Conservation (phyloP, 2,113 vertebrate species). For the Neopipo cinnamomea region DNA sequence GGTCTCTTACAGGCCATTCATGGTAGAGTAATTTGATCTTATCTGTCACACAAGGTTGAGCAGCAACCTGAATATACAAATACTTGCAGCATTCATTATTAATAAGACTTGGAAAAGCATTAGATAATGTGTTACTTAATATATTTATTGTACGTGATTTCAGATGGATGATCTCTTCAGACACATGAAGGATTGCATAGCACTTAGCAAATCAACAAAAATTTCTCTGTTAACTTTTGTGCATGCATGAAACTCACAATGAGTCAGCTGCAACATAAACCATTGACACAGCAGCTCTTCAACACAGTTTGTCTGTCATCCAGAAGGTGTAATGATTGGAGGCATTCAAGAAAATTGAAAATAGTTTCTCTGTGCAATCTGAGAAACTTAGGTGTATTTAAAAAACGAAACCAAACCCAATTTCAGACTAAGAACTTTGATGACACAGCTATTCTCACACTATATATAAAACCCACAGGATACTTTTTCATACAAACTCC, state of each 20-base stretch:
- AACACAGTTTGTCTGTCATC: not conserved
- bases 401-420: not conserved
- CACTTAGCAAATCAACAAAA: not conserved
- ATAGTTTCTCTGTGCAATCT: not conserved
- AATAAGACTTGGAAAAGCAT: conserved; percentile 14
- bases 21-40: conserved; percentile 1
- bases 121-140: conserved; percentile 17
- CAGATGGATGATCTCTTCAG: not conserved
- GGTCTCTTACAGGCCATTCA: not conserved
- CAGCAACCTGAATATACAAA: conserved; percentile 21
- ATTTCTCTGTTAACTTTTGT: not conserved
- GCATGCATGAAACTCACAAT: not conserved
- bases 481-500: not conserved
- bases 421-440: not conserved
- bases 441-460: not conserved
- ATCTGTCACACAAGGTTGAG: conserved; percentile 10
- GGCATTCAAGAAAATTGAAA: not conserved
- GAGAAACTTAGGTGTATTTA: not conserved
- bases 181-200: not conserved
- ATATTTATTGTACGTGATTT: not conserved
- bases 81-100: conserved; percentile 20
- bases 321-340: not conserved
- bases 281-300: not conserved
- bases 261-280: conserved; percentile 3
- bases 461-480: not conserved